Base-by-base conservation (phyloP, 2,888 invertebrate genomes). In the Aethes cnicana region DNA sequence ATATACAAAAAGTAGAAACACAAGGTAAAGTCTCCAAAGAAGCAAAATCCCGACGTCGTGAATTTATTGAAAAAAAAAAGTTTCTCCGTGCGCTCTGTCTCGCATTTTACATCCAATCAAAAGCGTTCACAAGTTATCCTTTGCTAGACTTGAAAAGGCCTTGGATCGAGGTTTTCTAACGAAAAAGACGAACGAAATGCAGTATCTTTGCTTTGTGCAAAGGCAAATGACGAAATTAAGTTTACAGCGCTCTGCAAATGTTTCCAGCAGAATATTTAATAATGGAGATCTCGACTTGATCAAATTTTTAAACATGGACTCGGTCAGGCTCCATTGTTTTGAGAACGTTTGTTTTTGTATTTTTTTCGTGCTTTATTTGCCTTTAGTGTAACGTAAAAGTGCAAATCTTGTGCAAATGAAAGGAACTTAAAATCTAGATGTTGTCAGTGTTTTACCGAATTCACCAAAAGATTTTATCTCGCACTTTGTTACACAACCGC, bases 401-500 rank as follows among this genome's bases (percentile, higher is more conserved):
- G 6, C 2, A n/a, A 26, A 11, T 3, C 8, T 18, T 25, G 5
- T 7, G 11, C 11, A 21, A 25, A 23, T 16, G 11, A 1, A 25
- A 11, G n/a, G 23, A 3, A 44, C 4, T 47, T 47, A n/a, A 7
- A 30, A 37, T 39, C 1, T 21, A n/a, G 17, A 2, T 23, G 9
- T 14, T 37, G 36, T 39, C 9, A 25, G 21, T 35, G 6, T 8
- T 2, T 18, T 23, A 9, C 16, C 17, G 12, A 18, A 23, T 7
- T 33, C 14, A 16, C 12, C 33, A 23, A 43, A 43, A 9, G 62
- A 69, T 64, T 77, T 73, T 71, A 72, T 70, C 56, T 62, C 60
- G 47, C 70, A 72, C 43, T 37, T 30, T 71, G 72, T 72, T 68
- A 62, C 62, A 69, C 74, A 75, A 74, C 73, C 74, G 65, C 39